A percentile compares a stretch with the other conserved stretches of the same genome.
These are phyloP conservation scores for Bos javanicus DNA, from an alignment of 2,113 vertebrate species.

Conservation along the genomic window DNA sequence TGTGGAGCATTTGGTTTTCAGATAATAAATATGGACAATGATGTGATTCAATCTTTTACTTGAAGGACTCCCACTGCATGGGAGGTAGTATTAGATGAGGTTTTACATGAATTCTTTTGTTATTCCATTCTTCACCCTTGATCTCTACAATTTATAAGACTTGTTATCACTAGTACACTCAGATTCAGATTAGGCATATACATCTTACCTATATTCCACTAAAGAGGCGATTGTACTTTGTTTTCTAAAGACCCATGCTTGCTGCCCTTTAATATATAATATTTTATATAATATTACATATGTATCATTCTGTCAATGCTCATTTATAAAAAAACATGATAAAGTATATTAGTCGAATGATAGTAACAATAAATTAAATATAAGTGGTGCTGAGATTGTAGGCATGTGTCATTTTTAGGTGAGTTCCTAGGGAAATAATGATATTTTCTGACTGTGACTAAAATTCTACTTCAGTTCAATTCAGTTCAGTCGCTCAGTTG, in stretches of 20 bases:
- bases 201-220: neutral
- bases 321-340: slow-evolving; percentile 14
- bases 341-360: neutral
- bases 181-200: neutral
- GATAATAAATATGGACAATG: neutral
- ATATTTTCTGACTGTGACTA: neutral
- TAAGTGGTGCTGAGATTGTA: neutral
- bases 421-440: slow-evolving; percentile 27
- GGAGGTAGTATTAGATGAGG: neutral
- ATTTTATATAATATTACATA: neutral
- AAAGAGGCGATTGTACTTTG: neutral
- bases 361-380: neutral
- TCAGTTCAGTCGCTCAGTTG: too few species aligned
- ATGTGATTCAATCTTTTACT: neutral
- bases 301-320: neutral
- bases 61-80: neutral
- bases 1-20: neutral
- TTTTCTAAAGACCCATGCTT: neutral
- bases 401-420: neutral
- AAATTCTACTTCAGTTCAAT: neutral
- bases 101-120: neutral
- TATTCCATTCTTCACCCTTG: neutral
- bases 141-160: neutral
- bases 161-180: neutral
- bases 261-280: neutral